Base-by-base conservation (phyloP, 2,888 invertebrate species). In the Neuroscelio doddi region DNA sequence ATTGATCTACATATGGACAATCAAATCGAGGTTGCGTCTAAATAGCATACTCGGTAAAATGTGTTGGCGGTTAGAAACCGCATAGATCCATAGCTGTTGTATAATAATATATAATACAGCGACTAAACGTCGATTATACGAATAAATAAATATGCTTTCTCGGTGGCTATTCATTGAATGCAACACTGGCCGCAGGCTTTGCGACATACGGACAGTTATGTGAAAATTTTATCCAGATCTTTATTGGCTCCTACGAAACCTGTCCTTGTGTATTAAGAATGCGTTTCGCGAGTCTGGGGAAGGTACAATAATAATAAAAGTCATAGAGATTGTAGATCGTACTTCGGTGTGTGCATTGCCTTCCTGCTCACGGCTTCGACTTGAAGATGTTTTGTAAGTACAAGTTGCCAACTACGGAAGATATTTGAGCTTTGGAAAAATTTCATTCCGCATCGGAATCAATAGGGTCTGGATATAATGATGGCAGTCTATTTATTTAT, bases 111-210 rank as follows among this genome's bases (percentile, higher is more conserved):
- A 71, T 59, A 47, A 39, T 45, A 50, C 32, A 30, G 45, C 58
- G 53, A 65, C 65, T 67, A 72, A 69, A 44, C 64, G 70, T 42
- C 52, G 56, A 70, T 74, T 75, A 75, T 62, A 53, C 66, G 69
- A 66, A 74, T 75, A 74, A 75, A 74, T 70, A 68, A n/a, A n/a
- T n/a, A n/a, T n/a, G n/a, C n/a, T 59, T 47, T 50, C 57, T 39
- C 26, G 29, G 26, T 38, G 67, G 38, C 63, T 59, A 12, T 69
- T 74, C 71, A 71, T 72, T 56, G 69, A 70, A 57, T n/a, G n/a
- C n/a, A 32, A 32, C 32, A n/a, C n/a, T 66, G 42, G 17, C 17
- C 27, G 30, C 47, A 29, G 8, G 24, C 36, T 27, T 1, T 27
- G 24, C 26, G 32, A 30, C 26, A 7, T 12, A 36, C 21, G 21